Conservation (phyloP, 2,113 vertebrate genomes). For the Sprattus sprattus region DNA sequence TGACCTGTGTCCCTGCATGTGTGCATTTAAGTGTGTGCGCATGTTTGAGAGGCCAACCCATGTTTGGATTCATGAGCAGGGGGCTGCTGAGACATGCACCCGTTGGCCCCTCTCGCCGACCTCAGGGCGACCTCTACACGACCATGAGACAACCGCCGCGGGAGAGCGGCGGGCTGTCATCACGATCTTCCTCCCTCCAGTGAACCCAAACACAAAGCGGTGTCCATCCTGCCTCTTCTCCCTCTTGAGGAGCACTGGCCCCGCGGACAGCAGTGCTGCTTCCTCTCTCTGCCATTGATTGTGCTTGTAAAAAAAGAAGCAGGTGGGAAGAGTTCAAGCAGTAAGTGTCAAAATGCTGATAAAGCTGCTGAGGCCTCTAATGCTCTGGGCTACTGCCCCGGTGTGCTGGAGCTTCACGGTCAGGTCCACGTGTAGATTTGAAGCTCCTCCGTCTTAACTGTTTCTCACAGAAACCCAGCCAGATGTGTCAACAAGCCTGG, state of each 20-base stretch:
- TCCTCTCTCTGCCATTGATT: background rate
- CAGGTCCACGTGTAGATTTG: no score
- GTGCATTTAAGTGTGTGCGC: constrained; percentile 28
- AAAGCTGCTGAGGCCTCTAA: background rate
- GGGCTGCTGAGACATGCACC: background rate
- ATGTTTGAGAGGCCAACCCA: background rate
- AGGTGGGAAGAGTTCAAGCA: background rate
- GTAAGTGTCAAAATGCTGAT: background rate
- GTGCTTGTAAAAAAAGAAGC: background rate
- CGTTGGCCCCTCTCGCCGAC: background rate
- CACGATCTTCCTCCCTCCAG: background rate
- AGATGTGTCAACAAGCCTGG: no score
- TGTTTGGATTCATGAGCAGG: constrained; percentile 10
- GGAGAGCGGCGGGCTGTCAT: background rate
- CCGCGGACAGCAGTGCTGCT: background rate
- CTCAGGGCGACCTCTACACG: background rate
- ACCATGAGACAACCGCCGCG: constrained; percentile 3
- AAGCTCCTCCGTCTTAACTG: no score
- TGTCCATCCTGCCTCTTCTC: background rate
- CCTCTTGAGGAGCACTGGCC: background rate
- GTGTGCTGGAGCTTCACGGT: background rate
- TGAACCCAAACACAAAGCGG: background rate
- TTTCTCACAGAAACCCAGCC: no score
- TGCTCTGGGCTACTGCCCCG: background rate
- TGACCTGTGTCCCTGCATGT: background rate